These are phyloP conservation scores for Aplysina aerophoba DNA, from an alignment of 37 sponge, comb jelly and placozoan species.

Conservation along the genomic window DNA sequence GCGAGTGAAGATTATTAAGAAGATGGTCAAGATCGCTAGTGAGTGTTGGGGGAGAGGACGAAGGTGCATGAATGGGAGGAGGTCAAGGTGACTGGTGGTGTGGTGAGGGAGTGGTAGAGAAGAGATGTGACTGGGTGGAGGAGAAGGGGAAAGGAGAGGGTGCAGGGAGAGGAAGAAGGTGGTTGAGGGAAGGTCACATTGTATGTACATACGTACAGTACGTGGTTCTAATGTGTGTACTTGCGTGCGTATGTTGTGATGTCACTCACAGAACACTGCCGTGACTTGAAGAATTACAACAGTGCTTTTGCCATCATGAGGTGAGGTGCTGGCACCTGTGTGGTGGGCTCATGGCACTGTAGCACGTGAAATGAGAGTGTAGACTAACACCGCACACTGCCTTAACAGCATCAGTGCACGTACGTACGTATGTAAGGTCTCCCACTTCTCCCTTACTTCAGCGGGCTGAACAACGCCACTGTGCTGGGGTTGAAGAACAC, in stretches of 20 bases:
- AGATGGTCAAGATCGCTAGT: constrained; percentile 80
- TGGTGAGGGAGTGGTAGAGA: too few relatives aligned
- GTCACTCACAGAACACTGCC: constrained; percentile 51
- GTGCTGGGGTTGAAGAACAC: constrained; percentile 73
- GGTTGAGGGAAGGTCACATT: too few relatives aligned
- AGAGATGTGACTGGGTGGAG: too few relatives aligned
- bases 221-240: too few relatives aligned
- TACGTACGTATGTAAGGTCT: neutral
- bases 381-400: too few relatives aligned
- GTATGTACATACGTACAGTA: too few relatives aligned
- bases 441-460: constrained; percentile 16
- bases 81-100: too few relatives aligned
- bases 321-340: constrained; percentile 21
- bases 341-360: neutral
- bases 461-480: constrained; percentile 81
- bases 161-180: too few relatives aligned
- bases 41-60: constrained; percentile 17
- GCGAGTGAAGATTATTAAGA: constrained; percentile 75
- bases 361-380: neutral
- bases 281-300: constrained; percentile 77
- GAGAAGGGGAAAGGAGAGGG: too few relatives aligned
- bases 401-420: neutral
- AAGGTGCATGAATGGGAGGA: too few relatives aligned
- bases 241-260: neutral
- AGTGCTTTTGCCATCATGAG: constrained; percentile 78